Evolutionary conservation across 1,140 invertebrate species (phyloP).

Genomic region (Platorchestia sp.): DNA sequence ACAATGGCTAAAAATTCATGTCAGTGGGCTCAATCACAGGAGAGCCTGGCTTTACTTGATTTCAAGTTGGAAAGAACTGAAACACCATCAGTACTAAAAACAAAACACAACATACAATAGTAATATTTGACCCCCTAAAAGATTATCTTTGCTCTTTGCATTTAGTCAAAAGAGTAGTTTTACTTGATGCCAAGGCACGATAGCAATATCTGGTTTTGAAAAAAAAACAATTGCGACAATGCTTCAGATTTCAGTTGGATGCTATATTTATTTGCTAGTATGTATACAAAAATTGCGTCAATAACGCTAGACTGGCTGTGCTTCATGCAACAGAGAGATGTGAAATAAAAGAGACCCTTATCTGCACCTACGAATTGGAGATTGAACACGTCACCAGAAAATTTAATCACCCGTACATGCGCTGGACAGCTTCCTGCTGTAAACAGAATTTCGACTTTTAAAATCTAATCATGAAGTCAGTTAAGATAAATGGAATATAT

Average conservation of each 20-base stretch:
- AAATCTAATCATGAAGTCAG: background rate
- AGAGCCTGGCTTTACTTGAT: background rate
- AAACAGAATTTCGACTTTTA: background rate
- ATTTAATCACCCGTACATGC: background rate
- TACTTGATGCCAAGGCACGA: background rate
- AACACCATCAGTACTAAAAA: too few species aligned
- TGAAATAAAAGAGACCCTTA: background rate
- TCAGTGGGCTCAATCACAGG: background rate
- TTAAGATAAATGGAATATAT: background rate
- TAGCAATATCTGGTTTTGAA: background rate
- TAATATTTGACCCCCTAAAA: background rate
- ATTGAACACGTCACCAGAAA: background rate
- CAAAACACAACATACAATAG: background rate
- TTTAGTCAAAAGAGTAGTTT: background rate
- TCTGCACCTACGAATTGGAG: background rate
- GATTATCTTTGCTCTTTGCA: background rate
- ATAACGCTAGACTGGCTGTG: too few species aligned
- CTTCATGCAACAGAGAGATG: too few species aligned
- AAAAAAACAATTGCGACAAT: background rate
- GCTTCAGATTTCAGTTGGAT: background rate
- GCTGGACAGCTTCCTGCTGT: background rate
- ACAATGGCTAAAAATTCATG: background rate
- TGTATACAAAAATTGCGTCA: too few species aligned
- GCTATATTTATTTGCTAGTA: background rate
- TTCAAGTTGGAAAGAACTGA: too few species aligned